phyloP scores from a whole-genome alignment of 2,113 vertebrate genomes.

The Campylomormyrus numenius region DNA sequence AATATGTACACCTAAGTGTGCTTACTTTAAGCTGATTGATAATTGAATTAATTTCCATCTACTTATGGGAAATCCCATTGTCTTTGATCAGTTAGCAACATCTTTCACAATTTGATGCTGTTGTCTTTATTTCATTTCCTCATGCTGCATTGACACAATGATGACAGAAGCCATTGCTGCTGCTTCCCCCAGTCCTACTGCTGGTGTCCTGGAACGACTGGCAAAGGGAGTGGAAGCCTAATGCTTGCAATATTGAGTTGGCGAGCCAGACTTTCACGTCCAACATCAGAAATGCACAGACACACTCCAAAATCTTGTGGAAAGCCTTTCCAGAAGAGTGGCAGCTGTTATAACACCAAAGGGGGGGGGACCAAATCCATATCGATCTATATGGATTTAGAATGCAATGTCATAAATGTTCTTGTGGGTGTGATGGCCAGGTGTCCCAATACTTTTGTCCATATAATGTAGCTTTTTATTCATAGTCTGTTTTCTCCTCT shows the following conservation, averaged over 20 bases:
- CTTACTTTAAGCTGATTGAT: neutral
- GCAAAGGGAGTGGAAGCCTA: neutral
- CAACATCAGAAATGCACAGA: neutral
- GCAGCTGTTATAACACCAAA: neutral
- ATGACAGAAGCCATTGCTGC: neutral
- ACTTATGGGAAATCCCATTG: neutral
- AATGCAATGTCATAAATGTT: neutral
- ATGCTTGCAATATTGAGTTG: neutral
- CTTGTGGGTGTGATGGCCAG: neutral
- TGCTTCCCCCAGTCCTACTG: neutral
- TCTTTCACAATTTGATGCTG: neutral
- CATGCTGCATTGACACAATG: neutral
- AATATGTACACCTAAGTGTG: neutral
- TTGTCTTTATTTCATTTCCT: neutral
- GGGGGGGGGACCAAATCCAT: neutral
- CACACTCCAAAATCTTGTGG: neutral
- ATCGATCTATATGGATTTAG: neutral
- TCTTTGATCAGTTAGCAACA: neutral
- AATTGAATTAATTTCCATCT: neutral
- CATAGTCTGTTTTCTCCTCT: slow-evolving; percentile 45
- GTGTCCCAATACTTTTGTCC: neutral
- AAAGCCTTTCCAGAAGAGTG: neutral
- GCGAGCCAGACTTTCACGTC: neutral
- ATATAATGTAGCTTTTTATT: neutral
- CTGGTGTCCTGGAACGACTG: neutral